phyloP scores from a whole-genome alignment of 2,888 invertebrate genomes.

The Cataglyphis livida region DNA sequence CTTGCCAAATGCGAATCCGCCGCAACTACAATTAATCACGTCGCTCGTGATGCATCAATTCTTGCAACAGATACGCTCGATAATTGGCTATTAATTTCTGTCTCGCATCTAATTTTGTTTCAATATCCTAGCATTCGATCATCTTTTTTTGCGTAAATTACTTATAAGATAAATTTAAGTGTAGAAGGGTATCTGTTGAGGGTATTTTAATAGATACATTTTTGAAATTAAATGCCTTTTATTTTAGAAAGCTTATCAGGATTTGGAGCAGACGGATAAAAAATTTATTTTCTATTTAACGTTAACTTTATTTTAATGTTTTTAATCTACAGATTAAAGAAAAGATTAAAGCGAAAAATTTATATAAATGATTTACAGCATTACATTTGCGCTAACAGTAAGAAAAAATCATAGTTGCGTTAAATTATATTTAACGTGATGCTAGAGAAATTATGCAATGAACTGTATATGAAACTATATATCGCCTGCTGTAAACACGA shows the following conservation, averaged over 20 bases:
- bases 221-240: not conserved
- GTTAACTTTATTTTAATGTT: not conserved
- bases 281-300: not conserved
- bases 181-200: too few relatives aligned
- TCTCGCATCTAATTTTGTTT: not conserved
- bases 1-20: conserved; percentile 38
- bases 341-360: not conserved
- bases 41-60: conserved; percentile 33
- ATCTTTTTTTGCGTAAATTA: not conserved
- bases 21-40: conserved; percentile 42
- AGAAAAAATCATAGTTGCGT: not conserved
- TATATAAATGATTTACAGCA: not conserved
- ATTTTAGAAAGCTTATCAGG: not conserved
- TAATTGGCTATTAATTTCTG: conserved; percentile 39
- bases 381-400: not conserved
- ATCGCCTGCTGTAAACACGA: conserved; percentile 19
- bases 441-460: conserved; percentile 3
- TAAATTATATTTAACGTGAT: conserved; percentile 35
- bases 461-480: not conserved
- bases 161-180: not conserved
- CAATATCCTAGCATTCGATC: not conserved
- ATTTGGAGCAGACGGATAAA: not conserved
- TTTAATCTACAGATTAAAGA: not conserved
- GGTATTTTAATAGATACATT: not conserved
- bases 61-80: conserved; percentile 2